phyloP scores from a whole-genome alignment of 2,888 invertebrate genomes.

The Eupithecia pulchellata region DNA sequence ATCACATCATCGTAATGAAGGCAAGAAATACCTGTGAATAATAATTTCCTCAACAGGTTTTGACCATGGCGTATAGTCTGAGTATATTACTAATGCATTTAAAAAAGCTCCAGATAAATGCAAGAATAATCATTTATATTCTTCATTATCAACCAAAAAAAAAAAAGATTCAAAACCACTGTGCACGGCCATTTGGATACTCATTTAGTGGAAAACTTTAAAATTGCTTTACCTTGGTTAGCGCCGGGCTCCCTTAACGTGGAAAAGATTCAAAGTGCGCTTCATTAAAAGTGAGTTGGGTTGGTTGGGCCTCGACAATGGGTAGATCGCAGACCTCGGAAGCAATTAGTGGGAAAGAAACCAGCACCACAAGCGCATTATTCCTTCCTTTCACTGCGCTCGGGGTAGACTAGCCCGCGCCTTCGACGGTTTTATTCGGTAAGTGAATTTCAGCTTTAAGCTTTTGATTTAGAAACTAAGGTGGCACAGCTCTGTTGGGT shows the following conservation, averaged over 20 bases:
- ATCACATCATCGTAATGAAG: too few relatives aligned
- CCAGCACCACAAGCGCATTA: conserved; percentile 46
- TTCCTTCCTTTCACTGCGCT: conserved; percentile 36
- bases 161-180: conserved; percentile 51
- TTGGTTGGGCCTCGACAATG: conserved; percentile 67
- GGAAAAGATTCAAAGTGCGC: conserved; percentile 74
- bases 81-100: too few relatives aligned
- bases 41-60: too few relatives aligned
- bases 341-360: conserved; percentile 68
- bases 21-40: too few relatives aligned
- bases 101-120: not conserved
- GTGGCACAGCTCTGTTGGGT: not conserved
- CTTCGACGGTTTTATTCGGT: not conserved
- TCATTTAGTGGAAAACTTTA: conserved; percentile 64
- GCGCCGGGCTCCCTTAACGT: conserved; percentile 56
- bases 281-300: conserved; percentile 74
- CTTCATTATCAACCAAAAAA: not conserved
- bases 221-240: conserved; percentile 70
- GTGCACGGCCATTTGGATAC: conserved; percentile 63
- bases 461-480: not conserved
- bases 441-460: conserved; percentile 7
- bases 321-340: conserved; percentile 65
- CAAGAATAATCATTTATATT: not conserved
- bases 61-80: too few relatives aligned
- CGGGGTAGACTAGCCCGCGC: not conserved